These are phyloP conservation scores for Seira musarum DNA, from an alignment of 2,888 invertebrate species.

Conservation along the genomic window DNA sequence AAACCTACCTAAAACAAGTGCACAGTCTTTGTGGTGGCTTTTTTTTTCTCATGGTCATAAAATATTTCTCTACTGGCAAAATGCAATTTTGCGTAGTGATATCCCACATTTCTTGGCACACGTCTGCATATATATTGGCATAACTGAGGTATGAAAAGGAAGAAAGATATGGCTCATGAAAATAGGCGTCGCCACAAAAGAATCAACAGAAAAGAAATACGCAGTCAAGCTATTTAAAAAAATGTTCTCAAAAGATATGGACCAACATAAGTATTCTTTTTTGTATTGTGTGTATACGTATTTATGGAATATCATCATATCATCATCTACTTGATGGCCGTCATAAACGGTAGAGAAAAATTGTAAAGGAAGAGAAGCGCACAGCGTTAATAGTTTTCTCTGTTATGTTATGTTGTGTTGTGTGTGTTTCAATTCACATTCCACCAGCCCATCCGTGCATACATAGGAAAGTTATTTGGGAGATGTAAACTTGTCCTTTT, in stretches of 20 bases:
- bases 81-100: constrained; percentile 48
- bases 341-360: constrained; percentile 1
- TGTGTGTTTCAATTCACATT: background rate
- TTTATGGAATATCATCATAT: constrained; percentile 7
- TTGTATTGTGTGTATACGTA: background rate
- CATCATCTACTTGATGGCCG: background rate
- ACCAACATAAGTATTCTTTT: too few species aligned
- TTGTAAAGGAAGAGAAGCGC: background rate
- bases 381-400: background rate
- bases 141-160: background rate
- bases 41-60: background rate
- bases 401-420: too few species aligned
- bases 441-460: background rate
- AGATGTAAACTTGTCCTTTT: background rate
- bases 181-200: constrained; percentile 29
- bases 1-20: background rate
- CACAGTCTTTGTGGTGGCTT: background rate
- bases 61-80: background rate
- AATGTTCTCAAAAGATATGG: background rate
- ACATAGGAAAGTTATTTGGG: background rate
- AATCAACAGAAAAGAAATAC: constrained; percentile 1
- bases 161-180: constrained; percentile 18
- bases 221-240: background rate
- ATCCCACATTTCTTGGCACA: constrained; percentile 52
- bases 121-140: background rate